Evolutionary conservation across 2,113 vertebrate species (phyloP), one percentile per base, ranked within the genome.

Genomic region (Chloroceryle aenea): DNA sequence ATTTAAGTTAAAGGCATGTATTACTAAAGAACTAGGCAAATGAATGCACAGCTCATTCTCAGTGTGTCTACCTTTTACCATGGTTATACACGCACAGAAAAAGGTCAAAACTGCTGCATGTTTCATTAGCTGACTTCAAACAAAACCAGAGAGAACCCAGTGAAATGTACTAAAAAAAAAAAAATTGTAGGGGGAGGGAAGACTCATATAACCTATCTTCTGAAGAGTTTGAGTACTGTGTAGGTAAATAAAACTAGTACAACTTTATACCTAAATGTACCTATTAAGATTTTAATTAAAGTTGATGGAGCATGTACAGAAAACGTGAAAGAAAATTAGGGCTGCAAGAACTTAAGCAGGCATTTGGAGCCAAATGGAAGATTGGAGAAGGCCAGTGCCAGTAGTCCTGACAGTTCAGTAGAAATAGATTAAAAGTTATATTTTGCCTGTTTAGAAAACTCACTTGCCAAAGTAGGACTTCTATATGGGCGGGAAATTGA

Each of bases 271-370:
- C 29, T 73, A 80, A 82, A 69, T 58, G 45, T 10, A 82, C 8
- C 40, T 86, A 77, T 67, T 80, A 74, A 67, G 34, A 47, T 59
- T 90, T 88, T 80, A 93, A 88, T 77, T 96, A 59, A 80, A 88
- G 42, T n/a, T 67, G 82, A 78, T 77, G 85, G 55, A 77, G 30
- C 67, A 40, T 63, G 22, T 32, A 40, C 10, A 86, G 32, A 66
- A 93, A 93, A 94, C 34, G 23, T 14, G 23, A 69, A 94, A 79
- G 48, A 90, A 90, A 63, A 88, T 55, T 7, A 59, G 38, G 27
- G 36, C 34, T 67, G 38, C 45, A 73, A 85, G 92, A 80, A 67
- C 26, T 50, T 55, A 83, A 74, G 67, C 19, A 42, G 47, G 10
- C 18, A 18, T 79, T 90, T 94, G 63, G 88, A 45, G 71, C 14